Conservation (phyloP, 2,797 vertebrate genomes). For the Microhierax caerulescens region DNA sequence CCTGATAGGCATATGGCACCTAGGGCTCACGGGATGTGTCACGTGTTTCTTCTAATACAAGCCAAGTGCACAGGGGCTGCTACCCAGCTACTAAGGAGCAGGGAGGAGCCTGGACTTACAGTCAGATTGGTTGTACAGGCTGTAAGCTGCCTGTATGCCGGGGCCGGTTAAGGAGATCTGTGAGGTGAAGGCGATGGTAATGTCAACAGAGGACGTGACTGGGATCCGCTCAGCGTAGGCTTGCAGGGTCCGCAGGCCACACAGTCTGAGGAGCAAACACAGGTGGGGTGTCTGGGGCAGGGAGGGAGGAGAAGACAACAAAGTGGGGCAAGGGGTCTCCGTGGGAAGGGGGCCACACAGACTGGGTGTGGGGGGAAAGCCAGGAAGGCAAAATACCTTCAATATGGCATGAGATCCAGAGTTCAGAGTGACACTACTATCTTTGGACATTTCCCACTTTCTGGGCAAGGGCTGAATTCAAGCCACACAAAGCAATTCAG, state of each 20-base stretch:
- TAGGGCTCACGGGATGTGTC: fast-evolving
- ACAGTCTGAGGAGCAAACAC: conserved; percentile 77
- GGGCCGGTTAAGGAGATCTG: conserved; percentile 89
- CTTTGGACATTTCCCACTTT: not conserved
- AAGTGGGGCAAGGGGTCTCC: fast-evolving
- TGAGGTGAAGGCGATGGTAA: conserved; percentile 85
- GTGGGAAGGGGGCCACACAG: not conserved
- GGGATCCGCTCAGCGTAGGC: conserved; percentile 84
- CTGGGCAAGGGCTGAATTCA: not conserved
- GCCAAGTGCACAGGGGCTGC: not conserved
- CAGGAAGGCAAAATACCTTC: not conserved
- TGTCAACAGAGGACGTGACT: conserved; percentile 66
- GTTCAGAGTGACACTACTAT: not conserved
- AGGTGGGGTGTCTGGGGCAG: fast-evolving
- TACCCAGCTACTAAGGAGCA: not conserved
- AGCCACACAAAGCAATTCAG: not conserved
- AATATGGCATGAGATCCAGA: not conserved
- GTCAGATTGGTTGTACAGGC: conserved; percentile 88
- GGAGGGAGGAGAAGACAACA: not conserved
- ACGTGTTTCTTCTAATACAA: not conserved
- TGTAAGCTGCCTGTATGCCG: conserved; percentile 85
- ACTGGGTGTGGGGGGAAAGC: fast-evolving
- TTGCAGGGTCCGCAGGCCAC: conserved; percentile 85
- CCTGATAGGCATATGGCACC: not conserved
- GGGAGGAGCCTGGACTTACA: conserved; percentile 76